Conservation (phyloP, 2,113 vertebrate species). For the Misgurnus mizolepis region DNA sequence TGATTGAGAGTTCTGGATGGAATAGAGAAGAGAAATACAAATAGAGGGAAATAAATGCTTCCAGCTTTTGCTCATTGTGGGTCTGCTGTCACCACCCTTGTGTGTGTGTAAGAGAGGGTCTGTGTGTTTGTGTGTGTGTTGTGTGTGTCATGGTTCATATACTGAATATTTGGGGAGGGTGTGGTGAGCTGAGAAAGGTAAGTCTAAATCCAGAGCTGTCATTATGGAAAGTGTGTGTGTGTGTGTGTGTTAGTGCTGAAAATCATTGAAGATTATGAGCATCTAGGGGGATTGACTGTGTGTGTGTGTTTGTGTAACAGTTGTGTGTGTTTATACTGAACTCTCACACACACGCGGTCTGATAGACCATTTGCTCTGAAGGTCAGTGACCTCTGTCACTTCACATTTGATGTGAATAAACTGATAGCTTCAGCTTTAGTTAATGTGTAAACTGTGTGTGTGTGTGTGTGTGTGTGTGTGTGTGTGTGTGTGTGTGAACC, state of each 20-base stretch:
- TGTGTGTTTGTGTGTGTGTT: not conserved
- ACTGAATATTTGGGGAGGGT: constrained; percentile 42
- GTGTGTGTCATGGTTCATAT: not conserved
- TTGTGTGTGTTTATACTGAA: not conserved
- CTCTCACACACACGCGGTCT: not conserved
- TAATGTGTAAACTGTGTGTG: not conserved
- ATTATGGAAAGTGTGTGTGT: constrained; percentile 17
- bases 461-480: no score
- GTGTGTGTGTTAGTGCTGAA: not conserved
- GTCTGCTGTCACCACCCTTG: not conserved
- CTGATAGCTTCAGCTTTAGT: not conserved
- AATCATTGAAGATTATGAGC: not conserved
- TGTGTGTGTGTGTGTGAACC: no score
- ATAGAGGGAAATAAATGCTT: no score
- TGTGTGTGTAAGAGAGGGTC: not conserved
- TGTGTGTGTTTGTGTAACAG: not conserved
- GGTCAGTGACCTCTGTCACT: not conserved
- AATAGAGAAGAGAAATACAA: not conserved
- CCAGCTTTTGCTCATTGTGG: not conserved
- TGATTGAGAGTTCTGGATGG: no score
- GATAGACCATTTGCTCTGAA: not conserved
- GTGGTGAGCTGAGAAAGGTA: constrained; percentile 44
- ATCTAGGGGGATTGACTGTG: not conserved
- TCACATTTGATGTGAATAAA: not conserved
- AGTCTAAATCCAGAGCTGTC: constrained; percentile 36